Evolutionary conservation across 2,113 vertebrate species (phyloP).

Genomic region (Phalacrocorax brasilianus): DNA sequence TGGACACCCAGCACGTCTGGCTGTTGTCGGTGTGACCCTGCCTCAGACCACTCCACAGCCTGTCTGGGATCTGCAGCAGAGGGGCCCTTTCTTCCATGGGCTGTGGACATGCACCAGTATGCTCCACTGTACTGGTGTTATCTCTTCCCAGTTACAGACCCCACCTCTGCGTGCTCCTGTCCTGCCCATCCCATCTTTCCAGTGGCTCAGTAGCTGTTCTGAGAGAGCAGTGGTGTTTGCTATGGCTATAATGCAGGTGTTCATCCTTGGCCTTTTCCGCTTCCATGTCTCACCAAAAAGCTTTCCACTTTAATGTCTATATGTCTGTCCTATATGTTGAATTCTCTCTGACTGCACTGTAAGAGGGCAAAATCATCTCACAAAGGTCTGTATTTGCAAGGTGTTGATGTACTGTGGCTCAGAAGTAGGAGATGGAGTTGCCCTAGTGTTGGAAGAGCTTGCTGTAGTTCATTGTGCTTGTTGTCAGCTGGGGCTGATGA

Average conservation of each 20-base stretch:
- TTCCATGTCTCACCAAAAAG: not conserved
- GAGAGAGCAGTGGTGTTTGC: not conserved
- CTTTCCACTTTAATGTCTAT: accelerated
- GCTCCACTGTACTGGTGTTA: not conserved
- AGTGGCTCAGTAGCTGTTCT: no score
- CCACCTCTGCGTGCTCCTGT: not conserved
- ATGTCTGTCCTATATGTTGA: accelerated
- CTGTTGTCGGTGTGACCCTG: not conserved
- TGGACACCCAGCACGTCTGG: not conserved
- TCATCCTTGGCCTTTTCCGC: not conserved
- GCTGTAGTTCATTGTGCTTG: accelerated
- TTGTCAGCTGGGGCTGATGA: not conserved
- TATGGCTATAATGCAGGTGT: not conserved
- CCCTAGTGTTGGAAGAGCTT: not conserved
- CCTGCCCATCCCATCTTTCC: not conserved
- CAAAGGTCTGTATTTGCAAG: not conserved
- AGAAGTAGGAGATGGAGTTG: not conserved
- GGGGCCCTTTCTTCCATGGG: accelerated
- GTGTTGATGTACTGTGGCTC: accelerated
- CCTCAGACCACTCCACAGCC: not conserved
- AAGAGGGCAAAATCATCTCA: not conserved
- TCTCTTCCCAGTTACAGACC: not conserved
- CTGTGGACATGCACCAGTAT: not conserved
- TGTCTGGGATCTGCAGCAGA: not conserved
- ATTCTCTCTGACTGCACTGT: not conserved